Base-by-base conservation (phyloP, 2,797 vertebrate genomes). In the Melanotaenia trifasciata region DNA sequence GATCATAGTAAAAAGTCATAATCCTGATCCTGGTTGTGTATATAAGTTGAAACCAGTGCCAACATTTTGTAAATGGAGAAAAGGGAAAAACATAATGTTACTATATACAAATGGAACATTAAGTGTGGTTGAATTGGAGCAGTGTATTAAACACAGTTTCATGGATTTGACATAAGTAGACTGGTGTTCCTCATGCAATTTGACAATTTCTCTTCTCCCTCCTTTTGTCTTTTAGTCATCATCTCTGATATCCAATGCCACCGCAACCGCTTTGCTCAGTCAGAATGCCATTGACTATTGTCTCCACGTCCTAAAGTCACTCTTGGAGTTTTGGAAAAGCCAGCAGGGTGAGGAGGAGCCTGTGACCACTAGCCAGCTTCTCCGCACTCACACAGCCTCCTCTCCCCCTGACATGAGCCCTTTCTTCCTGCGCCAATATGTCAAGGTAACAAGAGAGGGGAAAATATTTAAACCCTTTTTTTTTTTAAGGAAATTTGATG, bases 351-450 rank as follows among this genome's bases (percentile, higher is more conserved):
- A 99, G 0, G 98, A 99, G 84, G 98, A 99, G 80, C 96, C 97
- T 0, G 94, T 96, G 32, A 94, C 96, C 47, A 82, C 96, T 81
- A 98, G 97, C 89, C 98, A 99, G 85, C 94, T 99, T 66, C 96
- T 99, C 64, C 98, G 97, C 62, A 97, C 98, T 22, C 98, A 99
- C 90, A 97, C 97, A 0, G 96, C 96, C 0, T 95, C 97, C 20
- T 99, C 98, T 35, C 98, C 98, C 0, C 98, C 98, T 0, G 98
- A 99, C 88, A 99, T 99, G 98, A 99, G 98, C 83, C 98, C 98
- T 0, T 99, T 99, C 83, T 99, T 99, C 89, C 94, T 99, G 45
- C 96, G 98, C 12, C 98, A 99, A 80, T 99, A 99, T 24, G 98
- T 99, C 79, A 99, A 99, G 97, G 98, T 98, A 90, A 45, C 5